A percentile compares a stretch with the other conserved stretches of the same genome.
phyloP scores from a whole-genome alignment of 53 echinoderm and acorn worm species.

The Patiria pectinifera region DNA sequence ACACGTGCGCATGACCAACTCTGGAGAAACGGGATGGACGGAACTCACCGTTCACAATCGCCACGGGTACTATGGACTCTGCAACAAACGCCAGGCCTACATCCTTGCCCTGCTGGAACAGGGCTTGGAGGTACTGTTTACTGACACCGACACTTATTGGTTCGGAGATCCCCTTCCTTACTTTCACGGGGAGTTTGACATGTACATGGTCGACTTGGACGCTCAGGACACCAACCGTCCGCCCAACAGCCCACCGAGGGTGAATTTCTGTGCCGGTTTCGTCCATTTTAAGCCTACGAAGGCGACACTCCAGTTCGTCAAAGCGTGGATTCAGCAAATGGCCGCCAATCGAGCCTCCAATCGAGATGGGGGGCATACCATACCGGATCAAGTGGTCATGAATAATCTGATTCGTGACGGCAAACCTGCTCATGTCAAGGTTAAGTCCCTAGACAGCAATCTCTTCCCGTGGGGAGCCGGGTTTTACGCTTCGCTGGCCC shows the following conservation, averaged over 20 bases:
- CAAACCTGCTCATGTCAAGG: neutral
- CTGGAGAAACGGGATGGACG: neutral
- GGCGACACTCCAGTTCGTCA: constrained; percentile 6
- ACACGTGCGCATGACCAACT: constrained; percentile 19
- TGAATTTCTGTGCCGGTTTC: constrained; percentile 57
- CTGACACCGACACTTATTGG: constrained; percentile 16
- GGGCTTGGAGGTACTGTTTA: neutral
- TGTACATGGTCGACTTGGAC: neutral
- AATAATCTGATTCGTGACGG: constrained; percentile 1
- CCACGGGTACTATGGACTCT: neutral
- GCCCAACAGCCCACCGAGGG: neutral
- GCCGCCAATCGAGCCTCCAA: neutral
- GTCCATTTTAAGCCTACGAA: constrained; percentile 38
- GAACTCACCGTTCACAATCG: neutral
- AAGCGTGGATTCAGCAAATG: constrained; percentile 21
- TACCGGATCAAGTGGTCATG: constrained; percentile 21
- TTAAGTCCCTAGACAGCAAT: constrained; percentile 26
- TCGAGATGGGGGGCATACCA: too few relatives aligned
- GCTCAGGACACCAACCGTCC: neutral
- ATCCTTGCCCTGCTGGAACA: constrained; percentile 14
- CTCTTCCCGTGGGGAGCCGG: constrained; percentile 40
- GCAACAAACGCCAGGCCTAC: constrained; percentile 39
- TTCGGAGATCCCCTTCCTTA: constrained; percentile 53
- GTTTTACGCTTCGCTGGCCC: constrained; percentile 15
- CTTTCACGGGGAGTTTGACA: constrained; percentile 43